Evolutionary conservation across 2,113 vertebrate genomes (phyloP).

Genomic region (Muscicapa adusta): DNA sequence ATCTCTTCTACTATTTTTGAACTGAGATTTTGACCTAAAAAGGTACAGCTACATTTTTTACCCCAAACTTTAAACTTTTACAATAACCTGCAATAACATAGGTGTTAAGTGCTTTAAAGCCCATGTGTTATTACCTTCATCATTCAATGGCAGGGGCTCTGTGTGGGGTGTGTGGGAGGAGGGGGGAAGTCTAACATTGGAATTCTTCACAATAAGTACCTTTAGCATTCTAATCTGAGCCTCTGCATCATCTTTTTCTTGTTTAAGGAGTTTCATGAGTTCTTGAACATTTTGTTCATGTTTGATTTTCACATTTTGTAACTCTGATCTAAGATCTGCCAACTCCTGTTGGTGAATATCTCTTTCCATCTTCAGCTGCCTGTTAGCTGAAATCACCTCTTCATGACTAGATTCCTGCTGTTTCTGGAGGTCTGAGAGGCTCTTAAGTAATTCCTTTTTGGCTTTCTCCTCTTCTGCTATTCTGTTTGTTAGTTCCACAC

Average conservation of each 20-base stretch:
- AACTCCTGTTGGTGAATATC: conserved; percentile 84
- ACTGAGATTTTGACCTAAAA: neutral
- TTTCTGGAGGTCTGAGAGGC: conserved; percentile 71
- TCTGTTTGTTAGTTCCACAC: conserved; percentile 75
- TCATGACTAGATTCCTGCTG: conserved; percentile 71
- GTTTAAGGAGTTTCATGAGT: conserved; percentile 70
- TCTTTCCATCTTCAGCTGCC: conserved; percentile 85
- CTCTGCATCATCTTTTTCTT: conserved; percentile 80
- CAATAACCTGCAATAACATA: neutral
- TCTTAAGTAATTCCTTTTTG: conserved; percentile 76
- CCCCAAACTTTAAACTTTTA: neutral
- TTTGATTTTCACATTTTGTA: conserved; percentile 73
- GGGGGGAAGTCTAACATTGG: neutral
- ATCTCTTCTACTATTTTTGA: neutral
- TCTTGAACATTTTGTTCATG: conserved; percentile 80
- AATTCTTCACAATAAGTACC: conserved; percentile 70
- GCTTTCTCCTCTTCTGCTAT: conserved; percentile 79
- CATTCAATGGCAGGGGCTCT: neutral
- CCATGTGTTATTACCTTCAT: conserved; percentile 5
- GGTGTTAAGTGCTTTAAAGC: neutral
- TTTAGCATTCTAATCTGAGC: conserved; percentile 76
- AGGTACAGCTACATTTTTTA: neutral
- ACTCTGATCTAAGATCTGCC: conserved; percentile 68
- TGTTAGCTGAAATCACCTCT: conserved; percentile 72
- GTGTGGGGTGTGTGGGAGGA: neutral